Evolutionary conservation across 35 echinoderm and acorn worm species (phyloP).

Genomic region (Apostichopus californicus): DNA sequence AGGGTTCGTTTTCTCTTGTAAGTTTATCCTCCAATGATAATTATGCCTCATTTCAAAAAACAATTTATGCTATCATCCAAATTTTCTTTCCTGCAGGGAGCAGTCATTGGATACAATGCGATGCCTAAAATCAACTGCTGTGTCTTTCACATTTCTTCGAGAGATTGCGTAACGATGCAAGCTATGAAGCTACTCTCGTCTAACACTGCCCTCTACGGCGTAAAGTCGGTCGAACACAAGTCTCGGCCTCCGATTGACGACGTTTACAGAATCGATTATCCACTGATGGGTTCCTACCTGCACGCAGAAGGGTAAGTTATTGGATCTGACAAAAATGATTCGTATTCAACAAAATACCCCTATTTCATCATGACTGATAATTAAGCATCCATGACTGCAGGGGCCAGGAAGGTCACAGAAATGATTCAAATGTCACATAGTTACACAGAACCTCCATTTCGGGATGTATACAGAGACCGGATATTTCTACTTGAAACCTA

Average conservation of each 20-base stretch:
- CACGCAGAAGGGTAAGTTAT: constrained; percentile 10
- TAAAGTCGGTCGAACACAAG: neutral
- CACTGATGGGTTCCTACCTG: neutral
- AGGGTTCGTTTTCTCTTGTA: too few relatives aligned
- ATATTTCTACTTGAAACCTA: too few relatives aligned
- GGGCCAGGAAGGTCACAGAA: too few relatives aligned
- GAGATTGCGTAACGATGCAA: neutral
- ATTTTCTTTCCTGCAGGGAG: neutral
- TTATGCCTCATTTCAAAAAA: too few relatives aligned
- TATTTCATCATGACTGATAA: too few relatives aligned
- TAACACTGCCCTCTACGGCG: neutral
- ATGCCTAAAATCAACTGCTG: neutral
- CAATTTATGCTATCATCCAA: neutral
- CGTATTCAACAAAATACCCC: too few relatives aligned
- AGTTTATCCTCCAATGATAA: too few relatives aligned
- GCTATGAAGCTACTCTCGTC: neutral
- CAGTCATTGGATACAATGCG: neutral
- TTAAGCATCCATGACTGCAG: too few relatives aligned
- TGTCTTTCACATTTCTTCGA: neutral
- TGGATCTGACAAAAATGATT: too few relatives aligned
- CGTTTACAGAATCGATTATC: neutral
- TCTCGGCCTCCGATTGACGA: neutral
- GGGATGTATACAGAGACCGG: too few relatives aligned
- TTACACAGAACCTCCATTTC: too few relatives aligned
- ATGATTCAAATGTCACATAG: too few relatives aligned